These are phyloP conservation scores for Lepeophtheirus nordmannii DNA, from an alignment of 2,888 invertebrate genomes.

Conservation along the genomic window DNA sequence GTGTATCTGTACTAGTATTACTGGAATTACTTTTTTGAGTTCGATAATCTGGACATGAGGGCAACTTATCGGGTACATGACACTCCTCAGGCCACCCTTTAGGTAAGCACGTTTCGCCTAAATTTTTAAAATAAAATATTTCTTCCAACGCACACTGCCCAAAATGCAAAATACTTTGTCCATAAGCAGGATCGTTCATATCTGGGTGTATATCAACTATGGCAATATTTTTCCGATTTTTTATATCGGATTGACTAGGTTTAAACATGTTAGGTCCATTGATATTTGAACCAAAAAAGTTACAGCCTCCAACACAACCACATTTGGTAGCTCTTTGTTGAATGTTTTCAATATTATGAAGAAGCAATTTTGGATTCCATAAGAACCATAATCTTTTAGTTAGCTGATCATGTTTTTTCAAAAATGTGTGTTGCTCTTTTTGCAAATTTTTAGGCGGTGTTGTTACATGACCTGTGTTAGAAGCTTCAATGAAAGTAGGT, in stretches of 20 bases:
- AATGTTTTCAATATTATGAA: slow-evolving; percentile 26
- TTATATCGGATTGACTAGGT: slow-evolving; percentile 59
- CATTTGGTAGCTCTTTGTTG: slow-evolving; percentile 38
- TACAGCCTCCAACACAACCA: slow-evolving; percentile 87
- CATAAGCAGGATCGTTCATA: slow-evolving; percentile 70
- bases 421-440: slow-evolving; percentile 53
- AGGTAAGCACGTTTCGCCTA: slow-evolving; percentile 25
- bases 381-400: slow-evolving; percentile 82
- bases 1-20: slow-evolving; percentile 26
- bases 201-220: slow-evolving; percentile 33
- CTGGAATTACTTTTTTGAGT: slow-evolving; percentile 25
- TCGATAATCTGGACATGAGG: slow-evolving; percentile 25
- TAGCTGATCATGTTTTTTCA: slow-evolving; percentile 50
- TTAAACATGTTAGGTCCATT: slow-evolving; percentile 78
- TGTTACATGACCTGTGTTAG: slow-evolving; percentile 58
- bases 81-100: slow-evolving; percentile 24
- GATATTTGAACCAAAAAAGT: slow-evolving; percentile 80
- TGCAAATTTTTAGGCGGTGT: slow-evolving; percentile 54
- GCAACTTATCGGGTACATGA: slow-evolving; percentile 23
- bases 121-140: slow-evolving; percentile 36
- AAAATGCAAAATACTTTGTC: slow-evolving; percentile 77
- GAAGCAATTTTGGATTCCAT: slow-evolving; percentile 52
- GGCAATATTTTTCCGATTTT: slow-evolving; percentile 28
- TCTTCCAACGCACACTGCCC: slow-evolving; percentile 76
- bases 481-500: slow-evolving; percentile 74